These are phyloP conservation scores for Arvicanthis niloticus DNA, from an alignment of 2,113 vertebrate species.

Conservation along the genomic window DNA sequence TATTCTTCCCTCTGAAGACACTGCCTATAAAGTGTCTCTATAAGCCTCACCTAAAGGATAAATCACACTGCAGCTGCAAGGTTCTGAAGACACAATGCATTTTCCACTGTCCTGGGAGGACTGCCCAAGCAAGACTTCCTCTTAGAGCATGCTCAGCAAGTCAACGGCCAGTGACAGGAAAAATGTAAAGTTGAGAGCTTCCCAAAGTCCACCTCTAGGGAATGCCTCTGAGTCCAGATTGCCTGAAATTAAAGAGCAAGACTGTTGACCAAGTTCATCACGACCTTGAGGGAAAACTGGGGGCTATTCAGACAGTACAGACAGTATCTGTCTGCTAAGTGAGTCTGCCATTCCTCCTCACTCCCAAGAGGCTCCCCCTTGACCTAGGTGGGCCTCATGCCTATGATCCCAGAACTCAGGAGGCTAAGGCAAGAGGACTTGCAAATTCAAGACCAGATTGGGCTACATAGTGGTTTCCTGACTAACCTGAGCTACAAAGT, in stretches of 20 bases:
- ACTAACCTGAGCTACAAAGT: neutral
- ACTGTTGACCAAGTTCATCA: neutral
- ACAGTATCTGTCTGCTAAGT: neutral
- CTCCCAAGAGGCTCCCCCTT: neutral
- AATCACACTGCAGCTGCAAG: neutral
- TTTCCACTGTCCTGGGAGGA: neutral
- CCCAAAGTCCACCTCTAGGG: neutral
- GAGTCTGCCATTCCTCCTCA: neutral
- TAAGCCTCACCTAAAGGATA: neutral
- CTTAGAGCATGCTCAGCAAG: neutral
- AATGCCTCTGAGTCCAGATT: neutral
- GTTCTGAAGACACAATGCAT: neutral
- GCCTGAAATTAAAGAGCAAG: conserved; percentile 5
- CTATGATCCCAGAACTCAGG: neutral
- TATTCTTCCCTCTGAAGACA: conserved; percentile 9
- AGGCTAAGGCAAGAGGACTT: too few relatives aligned
- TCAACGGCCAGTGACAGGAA: neutral
- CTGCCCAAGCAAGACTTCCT: neutral
- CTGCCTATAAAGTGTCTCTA: neutral
- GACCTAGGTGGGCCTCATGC: too few relatives aligned
- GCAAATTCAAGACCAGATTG: neutral
- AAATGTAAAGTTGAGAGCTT: neutral
- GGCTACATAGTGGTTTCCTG: neutral
- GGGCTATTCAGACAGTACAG: neutral
- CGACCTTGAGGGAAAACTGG: neutral